Evolutionary conservation across 2,797 vertebrate genomes (phyloP), one percentile per base, ranked within the genome.

Genomic region (Melanotaenia nigrans): DNA sequence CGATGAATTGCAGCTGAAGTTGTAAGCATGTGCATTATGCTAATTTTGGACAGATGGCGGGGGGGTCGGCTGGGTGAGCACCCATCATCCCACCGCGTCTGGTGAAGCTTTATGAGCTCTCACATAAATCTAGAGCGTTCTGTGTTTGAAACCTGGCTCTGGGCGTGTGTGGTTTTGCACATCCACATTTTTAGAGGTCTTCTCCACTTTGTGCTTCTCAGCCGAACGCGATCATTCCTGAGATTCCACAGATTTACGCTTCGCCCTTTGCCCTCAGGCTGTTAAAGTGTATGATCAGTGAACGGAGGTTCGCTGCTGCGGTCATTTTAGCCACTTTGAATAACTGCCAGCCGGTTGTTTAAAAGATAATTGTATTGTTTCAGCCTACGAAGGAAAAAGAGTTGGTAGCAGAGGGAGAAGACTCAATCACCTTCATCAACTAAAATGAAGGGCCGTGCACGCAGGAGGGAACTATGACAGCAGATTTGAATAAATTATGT

Each of bases 51-150:
- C 92, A 93, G 87, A 90, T 92, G 90, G 87, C 45, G 42, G 42
- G 56, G 55, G 70, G 59, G 71, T 62, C 12, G 51, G 42, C 35
- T 68, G 55, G 59, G 79, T 81, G 87, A 78, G 74, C 89, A 73
- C 64, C 76, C 79, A 84, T 79, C 82, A 86, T 89, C 91, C 81
- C 49, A 61, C 60, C 85, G 75, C 63, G 62, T 77, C 86, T 87
- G 87, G 18, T 35, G 84, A 38, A 83, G 79, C 62, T 93, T 90
- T 92, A 92, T 81, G 86, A 92, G 90, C 74, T 82, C 87, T 78
- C 82, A 72, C 85, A 86, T 90, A 89, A 90, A 90, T 75, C 78
- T 55, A 59, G 61, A 60, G 42, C 30, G 36, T 40, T 81, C 74
- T 66, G 69, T 55, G 56, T 51, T 63, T 74, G 73, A 77, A 76